Percentiles rank a stretch among this genome's conserved stretches.
These are phyloP conservation scores for Athrips mouffetella DNA, from an alignment of 2,888 invertebrate genomes.

Conservation along the genomic window DNA sequence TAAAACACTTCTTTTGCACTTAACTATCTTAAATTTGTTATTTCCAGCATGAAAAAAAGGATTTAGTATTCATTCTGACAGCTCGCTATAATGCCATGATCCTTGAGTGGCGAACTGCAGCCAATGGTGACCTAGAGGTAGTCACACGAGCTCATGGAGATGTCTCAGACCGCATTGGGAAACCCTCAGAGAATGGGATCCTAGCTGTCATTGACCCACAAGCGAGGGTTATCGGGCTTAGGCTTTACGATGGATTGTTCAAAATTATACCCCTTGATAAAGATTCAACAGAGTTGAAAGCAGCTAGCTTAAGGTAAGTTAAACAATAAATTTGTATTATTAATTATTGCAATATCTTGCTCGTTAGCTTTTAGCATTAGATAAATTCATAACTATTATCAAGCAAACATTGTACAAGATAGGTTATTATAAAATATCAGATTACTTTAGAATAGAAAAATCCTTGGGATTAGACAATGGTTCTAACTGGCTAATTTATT, in stretches of 20 bases:
- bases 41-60: constrained; percentile 91
- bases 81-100: constrained; percentile 98
- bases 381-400: too few relatives aligned
- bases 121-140: constrained; percentile 91
- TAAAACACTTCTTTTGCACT: not conserved
- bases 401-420: too few relatives aligned
- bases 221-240: constrained; percentile 95
- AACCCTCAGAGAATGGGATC: constrained; percentile 96
- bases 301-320: constrained; percentile 85
- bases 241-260: constrained; percentile 97
- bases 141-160: constrained; percentile 97
- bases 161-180: constrained; percentile 96
- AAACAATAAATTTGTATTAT: too few relatives aligned
- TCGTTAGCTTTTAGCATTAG: too few relatives aligned
- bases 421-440: too few relatives aligned
- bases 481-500: too few relatives aligned
- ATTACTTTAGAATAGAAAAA: too few relatives aligned
- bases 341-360: too few relatives aligned
- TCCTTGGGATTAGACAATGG: too few relatives aligned
- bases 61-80: constrained; percentile 95
- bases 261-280: constrained; percentile 98
- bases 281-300: constrained; percentile 95
- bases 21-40: too few relatives aligned
- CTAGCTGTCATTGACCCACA: constrained; percentile 97
- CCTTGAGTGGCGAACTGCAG: constrained; percentile 87